phyloP scores from a whole-genome alignment of 2,797 vertebrate species.

The Gobio occitaniae region DNA sequence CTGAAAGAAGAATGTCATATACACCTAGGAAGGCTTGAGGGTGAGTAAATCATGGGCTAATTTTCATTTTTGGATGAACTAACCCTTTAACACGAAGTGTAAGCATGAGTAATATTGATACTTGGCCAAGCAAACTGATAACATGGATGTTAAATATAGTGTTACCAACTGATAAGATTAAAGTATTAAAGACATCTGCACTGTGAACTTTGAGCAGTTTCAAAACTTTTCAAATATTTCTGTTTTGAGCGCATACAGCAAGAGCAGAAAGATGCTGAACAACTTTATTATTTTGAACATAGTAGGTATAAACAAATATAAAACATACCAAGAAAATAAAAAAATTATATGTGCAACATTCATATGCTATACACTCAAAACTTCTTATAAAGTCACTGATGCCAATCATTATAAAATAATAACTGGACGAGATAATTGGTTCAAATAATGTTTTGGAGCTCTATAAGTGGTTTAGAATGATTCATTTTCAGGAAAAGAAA shows the following conservation, averaged over 20 bases:
- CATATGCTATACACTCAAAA: slow-evolving; percentile 43
- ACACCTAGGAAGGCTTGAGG: too few species aligned
- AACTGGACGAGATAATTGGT: not conserved
- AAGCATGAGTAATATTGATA: not conserved
- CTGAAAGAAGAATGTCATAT: too few species aligned
- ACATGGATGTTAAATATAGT: not conserved
- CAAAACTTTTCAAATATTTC: not conserved
- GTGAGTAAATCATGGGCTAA: too few species aligned
- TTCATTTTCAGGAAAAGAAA: not conserved
- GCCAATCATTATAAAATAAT: not conserved
- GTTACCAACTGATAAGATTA: slow-evolving; percentile 3
- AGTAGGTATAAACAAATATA: slow-evolving; percentile 46
- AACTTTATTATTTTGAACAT: not conserved
- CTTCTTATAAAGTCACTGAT: slow-evolving; percentile 14
- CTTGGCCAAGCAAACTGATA: not conserved
- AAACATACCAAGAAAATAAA: slow-evolving; percentile 40
- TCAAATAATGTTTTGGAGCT: not conserved
- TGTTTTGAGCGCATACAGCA: not conserved
- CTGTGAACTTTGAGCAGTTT: not conserved
- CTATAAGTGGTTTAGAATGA: slow-evolving; percentile 3
- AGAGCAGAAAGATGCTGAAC: not conserved
- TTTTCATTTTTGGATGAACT: too few species aligned
- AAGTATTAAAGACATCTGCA: not conserved
- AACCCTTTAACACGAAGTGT: too few species aligned
- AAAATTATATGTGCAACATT: slow-evolving; percentile 47